These are phyloP conservation scores for Spinus olivaceus DNA, from an alignment of 2,797 vertebrate species.

Conservation along the genomic window DNA sequence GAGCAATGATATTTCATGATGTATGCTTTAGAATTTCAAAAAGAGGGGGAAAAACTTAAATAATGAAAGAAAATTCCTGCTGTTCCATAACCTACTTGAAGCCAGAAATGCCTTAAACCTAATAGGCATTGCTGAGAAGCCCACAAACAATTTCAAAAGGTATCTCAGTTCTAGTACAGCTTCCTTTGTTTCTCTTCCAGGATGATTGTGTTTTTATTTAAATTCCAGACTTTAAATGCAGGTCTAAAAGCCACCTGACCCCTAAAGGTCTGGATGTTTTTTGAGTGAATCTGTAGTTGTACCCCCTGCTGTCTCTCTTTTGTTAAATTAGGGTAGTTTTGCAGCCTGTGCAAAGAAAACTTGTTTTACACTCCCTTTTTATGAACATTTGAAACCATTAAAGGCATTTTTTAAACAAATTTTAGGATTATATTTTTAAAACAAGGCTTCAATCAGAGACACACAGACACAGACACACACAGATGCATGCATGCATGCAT, in stretches of 20 bases:
- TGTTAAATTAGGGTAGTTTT: constrained; percentile 39
- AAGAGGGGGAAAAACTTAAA: neutral
- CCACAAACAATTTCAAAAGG: neutral
- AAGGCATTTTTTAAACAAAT: constrained; percentile 50
- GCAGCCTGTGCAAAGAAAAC: neutral
- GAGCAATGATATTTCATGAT: neutral
- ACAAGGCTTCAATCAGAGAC: constrained; percentile 9
- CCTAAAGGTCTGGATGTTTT: neutral
- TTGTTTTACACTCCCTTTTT: neutral
- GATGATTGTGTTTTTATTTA: constrained; percentile 34
- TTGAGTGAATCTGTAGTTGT: constrained; percentile 6
- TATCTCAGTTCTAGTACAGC: neutral
- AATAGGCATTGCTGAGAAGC: neutral
- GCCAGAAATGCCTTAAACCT: neutral
- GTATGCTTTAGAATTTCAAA: neutral
- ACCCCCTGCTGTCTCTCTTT: neutral
- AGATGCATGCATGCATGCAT: neutral
- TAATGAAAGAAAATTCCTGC: neutral
- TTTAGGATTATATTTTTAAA: constrained; percentile 43
- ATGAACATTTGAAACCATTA: constrained; percentile 17
- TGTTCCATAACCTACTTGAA: constrained; percentile 34
- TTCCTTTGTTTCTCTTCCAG: constrained; percentile 23
- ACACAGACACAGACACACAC: neutral
- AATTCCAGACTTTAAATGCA: constrained; percentile 19
- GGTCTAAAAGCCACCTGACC: neutral